A percentile compares a stretch with the other conserved stretches of the same genome.
Conservation (phyloP, 2,888 invertebrate species). For the Sinodicranocentrus sp. region DNA sequence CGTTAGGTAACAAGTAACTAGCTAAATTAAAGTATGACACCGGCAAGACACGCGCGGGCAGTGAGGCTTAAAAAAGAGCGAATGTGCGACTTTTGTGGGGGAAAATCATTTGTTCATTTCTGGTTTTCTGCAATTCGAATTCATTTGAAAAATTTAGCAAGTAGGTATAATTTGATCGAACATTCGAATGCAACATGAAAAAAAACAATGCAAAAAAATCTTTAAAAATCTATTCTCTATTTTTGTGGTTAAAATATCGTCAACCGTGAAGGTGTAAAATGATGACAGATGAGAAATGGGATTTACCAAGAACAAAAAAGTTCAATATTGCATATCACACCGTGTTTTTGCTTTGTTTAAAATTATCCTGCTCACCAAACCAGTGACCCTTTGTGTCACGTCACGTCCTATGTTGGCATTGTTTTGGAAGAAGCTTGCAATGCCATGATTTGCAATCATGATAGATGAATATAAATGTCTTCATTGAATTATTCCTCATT, state of each 20-base stretch:
- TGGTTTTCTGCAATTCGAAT: too few relatives aligned
- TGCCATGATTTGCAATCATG: slow-evolving; percentile 15
- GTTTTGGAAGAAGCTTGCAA: background rate
- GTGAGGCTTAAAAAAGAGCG: background rate
- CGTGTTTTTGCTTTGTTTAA: too few relatives aligned
- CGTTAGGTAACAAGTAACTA: background rate
- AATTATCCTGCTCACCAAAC: too few relatives aligned
- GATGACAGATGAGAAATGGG: background rate
- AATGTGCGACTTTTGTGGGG: background rate
- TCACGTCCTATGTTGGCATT: too few relatives aligned
- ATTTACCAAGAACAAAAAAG: too few relatives aligned
- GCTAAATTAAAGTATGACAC: background rate
- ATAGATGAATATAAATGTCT: background rate
- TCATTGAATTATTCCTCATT: background rate
- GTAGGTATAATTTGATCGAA: background rate
- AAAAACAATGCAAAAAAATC: background rate
- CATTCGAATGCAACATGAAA: background rate
- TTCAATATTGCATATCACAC: too few relatives aligned
- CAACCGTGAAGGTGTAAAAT: background rate
- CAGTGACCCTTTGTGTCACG: too few relatives aligned
- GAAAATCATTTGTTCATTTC: background rate
- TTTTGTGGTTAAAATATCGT: background rate
- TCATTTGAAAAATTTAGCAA: too few relatives aligned
- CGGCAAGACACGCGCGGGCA: slow-evolving; percentile 10
- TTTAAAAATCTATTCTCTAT: background rate